Conservation (phyloP, 1,140 invertebrate genomes). For the Yoshiicerus persimilis region DNA sequence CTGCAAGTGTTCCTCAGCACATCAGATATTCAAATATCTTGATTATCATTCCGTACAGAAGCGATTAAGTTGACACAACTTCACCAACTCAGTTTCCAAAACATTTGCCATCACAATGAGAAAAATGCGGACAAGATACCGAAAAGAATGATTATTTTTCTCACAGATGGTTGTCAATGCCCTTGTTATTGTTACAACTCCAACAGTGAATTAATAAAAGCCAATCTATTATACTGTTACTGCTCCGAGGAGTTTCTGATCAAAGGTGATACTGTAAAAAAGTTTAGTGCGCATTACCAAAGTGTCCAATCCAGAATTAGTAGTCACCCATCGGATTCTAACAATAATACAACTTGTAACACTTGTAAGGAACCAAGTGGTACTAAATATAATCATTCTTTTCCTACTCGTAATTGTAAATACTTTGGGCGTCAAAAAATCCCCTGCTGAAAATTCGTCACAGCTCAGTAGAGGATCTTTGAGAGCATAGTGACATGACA, state of each 20-base stretch:
- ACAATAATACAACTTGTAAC: background rate
- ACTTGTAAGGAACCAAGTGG: background rate
- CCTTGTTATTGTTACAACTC: background rate
- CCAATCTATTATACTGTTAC: background rate
- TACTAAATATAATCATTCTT: background rate
- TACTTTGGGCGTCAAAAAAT: conserved; percentile 14
- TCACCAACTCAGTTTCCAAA: background rate
- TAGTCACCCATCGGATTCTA: background rate
- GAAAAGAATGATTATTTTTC: background rate
- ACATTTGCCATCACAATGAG: background rate
- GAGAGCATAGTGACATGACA: conserved; percentile 15
- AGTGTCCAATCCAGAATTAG: background rate
- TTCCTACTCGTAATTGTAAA: background rate
- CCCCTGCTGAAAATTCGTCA: conserved; percentile 11
- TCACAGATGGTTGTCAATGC: background rate
- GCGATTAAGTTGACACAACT: background rate
- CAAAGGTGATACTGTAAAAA: background rate
- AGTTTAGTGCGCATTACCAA: background rate
- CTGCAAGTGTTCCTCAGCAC: background rate
- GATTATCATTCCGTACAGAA: background rate
- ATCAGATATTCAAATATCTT: background rate
- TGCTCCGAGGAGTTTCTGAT: background rate
- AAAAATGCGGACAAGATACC: background rate
- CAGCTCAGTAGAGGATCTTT: conserved; percentile 14
- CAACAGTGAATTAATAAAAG: background rate